These are phyloP conservation scores for Unio delphinus DNA, from an alignment of 2,888 invertebrate genomes.

Conservation along the genomic window DNA sequence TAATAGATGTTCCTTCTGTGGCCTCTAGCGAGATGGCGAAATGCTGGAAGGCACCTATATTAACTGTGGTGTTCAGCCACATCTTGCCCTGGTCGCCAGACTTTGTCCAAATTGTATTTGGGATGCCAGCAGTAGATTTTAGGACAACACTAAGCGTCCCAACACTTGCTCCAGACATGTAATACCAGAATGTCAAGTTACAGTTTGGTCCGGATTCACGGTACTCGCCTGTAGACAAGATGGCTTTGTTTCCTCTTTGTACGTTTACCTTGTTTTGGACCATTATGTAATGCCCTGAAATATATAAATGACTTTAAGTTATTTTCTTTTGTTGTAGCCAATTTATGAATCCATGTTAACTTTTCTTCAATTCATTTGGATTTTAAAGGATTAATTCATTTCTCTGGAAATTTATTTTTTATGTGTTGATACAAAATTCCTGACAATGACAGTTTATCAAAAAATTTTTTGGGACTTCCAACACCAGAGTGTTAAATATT, in stretches of 20 bases:
- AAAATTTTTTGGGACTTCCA: too few species aligned
- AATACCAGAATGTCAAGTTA: slow-evolving; percentile 74
- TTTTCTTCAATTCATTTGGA: too few species aligned
- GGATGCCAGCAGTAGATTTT: slow-evolving; percentile 25
- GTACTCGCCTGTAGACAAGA: slow-evolving; percentile 41
- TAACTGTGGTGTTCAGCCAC: slow-evolving; percentile 47
- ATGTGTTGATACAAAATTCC: too few species aligned
- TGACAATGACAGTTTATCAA: too few species aligned
- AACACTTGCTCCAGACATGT: slow-evolving; percentile 58
- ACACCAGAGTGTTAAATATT: too few species aligned
- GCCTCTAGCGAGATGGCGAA: slow-evolving; percentile 49
- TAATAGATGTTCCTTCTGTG: slow-evolving; percentile 37
- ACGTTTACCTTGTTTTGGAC: slow-evolving; percentile 25
- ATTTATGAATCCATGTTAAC: too few species aligned
- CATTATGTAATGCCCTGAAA: slow-evolving; percentile 73
- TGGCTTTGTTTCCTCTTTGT: slow-evolving; percentile 33
- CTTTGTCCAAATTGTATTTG: slow-evolving; percentile 27
- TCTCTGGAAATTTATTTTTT: too few species aligned
- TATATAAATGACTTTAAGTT: neutral
- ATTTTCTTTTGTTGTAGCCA: too few species aligned
- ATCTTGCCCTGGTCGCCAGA: slow-evolving; percentile 39
- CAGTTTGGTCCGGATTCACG: slow-evolving; percentile 84
- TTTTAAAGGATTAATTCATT: too few species aligned
- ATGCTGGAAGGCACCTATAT: slow-evolving; percentile 35
- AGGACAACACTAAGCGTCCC: slow-evolving; percentile 51